phyloP scores from a whole-genome alignment of 2,888 invertebrate genomes.

The Drosophila maculinotata region DNA sequence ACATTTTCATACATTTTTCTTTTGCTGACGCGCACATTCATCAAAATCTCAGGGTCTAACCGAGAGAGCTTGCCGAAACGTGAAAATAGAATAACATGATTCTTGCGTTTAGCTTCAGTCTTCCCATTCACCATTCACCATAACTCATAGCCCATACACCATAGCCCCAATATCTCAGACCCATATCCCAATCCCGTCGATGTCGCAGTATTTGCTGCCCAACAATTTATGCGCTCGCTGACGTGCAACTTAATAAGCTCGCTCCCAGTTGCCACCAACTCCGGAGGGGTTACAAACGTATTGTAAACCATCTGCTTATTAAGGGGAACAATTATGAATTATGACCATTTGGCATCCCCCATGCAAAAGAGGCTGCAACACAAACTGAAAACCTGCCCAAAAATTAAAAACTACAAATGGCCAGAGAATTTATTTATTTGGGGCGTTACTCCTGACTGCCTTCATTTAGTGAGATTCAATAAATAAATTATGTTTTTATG shows the following conservation, averaged over 20 bases:
- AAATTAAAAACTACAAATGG: slow-evolving; percentile 53
- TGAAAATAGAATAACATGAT: slow-evolving; percentile 71
- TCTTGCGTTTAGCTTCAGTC: slow-evolving; percentile 19
- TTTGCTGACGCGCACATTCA: slow-evolving; percentile 79
- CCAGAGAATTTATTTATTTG: slow-evolving; percentile 47
- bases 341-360: slow-evolving; percentile 35
- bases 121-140: not conserved
- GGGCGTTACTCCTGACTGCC: slow-evolving; percentile 16
- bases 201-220: slow-evolving; percentile 45
- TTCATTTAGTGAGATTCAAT: slow-evolving; percentile 55
- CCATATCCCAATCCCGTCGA: slow-evolving; percentile 31
- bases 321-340: slow-evolving; percentile 71
- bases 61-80: slow-evolving; percentile 30
- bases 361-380: slow-evolving; percentile 3
- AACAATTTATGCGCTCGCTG: slow-evolving; percentile 74
- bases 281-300: not conserved
- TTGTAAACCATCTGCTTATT: slow-evolving; percentile 8
- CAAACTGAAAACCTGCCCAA: slow-evolving; percentile 12
- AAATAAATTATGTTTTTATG: slow-evolving; percentile 71
- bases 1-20: slow-evolving; percentile 78
- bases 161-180: slow-evolving; percentile 10
- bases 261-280: not conserved
- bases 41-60: slow-evolving; percentile 73
- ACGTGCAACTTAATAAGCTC: slow-evolving; percentile 76
- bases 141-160: not conserved